Percentiles rank a stretch among this genome's conserved stretches.
Conservation (phyloP, 2,888 invertebrate species). For the Elmis aenea region DNA sequence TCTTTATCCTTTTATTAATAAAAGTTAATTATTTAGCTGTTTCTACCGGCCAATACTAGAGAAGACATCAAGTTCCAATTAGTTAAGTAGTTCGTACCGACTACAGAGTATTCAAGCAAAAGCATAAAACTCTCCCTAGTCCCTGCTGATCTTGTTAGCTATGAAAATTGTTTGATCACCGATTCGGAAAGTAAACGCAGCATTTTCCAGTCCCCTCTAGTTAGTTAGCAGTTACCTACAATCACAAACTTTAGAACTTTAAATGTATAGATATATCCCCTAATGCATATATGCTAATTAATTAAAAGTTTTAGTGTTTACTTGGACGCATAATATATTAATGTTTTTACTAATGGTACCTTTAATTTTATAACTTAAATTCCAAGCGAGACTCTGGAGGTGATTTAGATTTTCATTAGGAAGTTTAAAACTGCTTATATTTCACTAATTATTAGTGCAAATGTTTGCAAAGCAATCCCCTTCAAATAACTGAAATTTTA, state of each 20-base stretch:
- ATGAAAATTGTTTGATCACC: conserved; percentile 49
- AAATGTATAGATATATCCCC: conserved; percentile 3
- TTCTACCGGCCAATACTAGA: too few relatives aligned
- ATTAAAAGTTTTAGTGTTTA: neutral
- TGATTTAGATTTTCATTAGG: too few relatives aligned
- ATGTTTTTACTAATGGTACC: too few relatives aligned
- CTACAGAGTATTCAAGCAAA: conserved; percentile 26
- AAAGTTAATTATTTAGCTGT: conserved; percentile 7
- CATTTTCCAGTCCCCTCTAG: conserved; percentile 35
- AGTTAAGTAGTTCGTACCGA: conserved; percentile 32
- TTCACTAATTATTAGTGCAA: too few relatives aligned
- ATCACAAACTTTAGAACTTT: conserved; percentile 3
- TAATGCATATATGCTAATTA: neutral
- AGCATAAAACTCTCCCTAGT: conserved; percentile 26
- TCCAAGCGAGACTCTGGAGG: too few relatives aligned
- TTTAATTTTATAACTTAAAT: too few relatives aligned
- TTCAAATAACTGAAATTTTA: too few relatives aligned
- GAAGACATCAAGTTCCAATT: conserved; percentile 34
- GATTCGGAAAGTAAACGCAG: conserved; percentile 45
- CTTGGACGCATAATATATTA: conserved; percentile 3
- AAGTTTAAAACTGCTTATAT: too few relatives aligned
- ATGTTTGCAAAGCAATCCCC: too few relatives aligned
- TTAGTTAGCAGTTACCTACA: conserved; percentile 18
- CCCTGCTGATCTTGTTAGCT: conserved; percentile 44
- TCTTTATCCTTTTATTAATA: conserved; percentile 8